These are phyloP conservation scores for Entosphenus tridentatus DNA, from an alignment of 2,113 vertebrate species.

Conservation along the genomic window DNA sequence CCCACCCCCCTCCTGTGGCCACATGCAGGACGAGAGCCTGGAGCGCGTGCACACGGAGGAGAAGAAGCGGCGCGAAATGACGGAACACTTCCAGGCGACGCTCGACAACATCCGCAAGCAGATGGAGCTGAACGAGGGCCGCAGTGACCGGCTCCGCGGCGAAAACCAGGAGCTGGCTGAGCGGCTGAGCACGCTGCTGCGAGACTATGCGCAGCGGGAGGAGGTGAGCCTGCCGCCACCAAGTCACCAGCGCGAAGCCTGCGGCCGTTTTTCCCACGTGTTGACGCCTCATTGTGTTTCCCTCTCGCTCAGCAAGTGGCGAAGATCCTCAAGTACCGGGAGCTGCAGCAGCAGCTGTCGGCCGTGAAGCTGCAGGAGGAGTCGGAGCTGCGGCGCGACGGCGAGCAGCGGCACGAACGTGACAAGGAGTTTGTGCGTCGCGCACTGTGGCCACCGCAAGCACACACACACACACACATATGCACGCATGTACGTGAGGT, in stretches of 20 bases:
- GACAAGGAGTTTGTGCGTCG: constrained; percentile 3
- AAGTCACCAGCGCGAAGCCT: background rate
- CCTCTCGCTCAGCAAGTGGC: constrained; percentile 1
- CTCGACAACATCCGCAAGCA: background rate
- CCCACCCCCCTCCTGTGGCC: background rate
- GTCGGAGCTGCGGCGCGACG: background rate
- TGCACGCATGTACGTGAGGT: too few relatives aligned
- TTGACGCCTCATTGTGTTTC: background rate
- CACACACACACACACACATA: too few relatives aligned
- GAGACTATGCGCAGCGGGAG: background rate
- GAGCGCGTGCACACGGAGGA: constrained; percentile 2
- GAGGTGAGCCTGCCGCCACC: background rate
- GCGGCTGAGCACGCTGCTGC: background rate
- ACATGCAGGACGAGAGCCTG: background rate
- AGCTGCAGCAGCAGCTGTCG: constrained; percentile 4
- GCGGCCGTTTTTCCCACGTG: background rate
- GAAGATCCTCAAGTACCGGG: background rate
- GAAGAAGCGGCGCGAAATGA: constrained; percentile 1
- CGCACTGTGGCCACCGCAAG: too few relatives aligned
- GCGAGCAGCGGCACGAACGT: background rate
- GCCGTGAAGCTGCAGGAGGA: constrained; percentile 6
- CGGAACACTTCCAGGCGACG: background rate
- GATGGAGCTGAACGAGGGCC: background rate
- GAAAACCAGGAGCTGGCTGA: background rate
- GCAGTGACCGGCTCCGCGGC: background rate